Evolutionary conservation across 2,797 vertebrate genomes (phyloP).

Genomic region (Clarias laeviceps): DNA sequence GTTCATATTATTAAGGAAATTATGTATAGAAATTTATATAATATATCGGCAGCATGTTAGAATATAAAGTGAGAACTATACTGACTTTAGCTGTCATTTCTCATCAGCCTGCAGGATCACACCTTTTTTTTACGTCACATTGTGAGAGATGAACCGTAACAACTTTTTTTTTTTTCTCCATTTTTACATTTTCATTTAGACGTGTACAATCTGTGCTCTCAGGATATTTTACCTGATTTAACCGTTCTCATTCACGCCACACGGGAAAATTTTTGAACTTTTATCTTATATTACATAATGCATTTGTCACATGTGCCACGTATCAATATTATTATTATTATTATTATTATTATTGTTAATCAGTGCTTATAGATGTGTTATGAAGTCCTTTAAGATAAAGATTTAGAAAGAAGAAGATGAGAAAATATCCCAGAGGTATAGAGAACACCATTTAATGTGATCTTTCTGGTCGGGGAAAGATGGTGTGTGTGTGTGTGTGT

Average conservation of each 20-base stretch:
- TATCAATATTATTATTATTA: background rate
- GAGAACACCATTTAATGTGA: constrained; percentile 57
- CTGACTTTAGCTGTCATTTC: background rate
- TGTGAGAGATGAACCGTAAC: background rate
- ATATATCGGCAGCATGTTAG: constrained; percentile 1
- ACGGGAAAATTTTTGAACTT: background rate
- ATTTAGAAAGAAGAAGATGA: constrained; percentile 27
- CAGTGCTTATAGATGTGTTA: constrained; percentile 13
- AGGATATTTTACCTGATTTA: background rate
- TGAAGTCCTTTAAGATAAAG: background rate
- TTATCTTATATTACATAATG: background rate
- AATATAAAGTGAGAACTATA: background rate
- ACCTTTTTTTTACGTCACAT: too few species aligned
- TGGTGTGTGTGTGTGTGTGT: constrained; percentile 45
- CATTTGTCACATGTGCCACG: background rate
- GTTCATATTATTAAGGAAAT: background rate
- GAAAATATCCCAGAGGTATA: constrained; percentile 43
- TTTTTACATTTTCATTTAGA: background rate
- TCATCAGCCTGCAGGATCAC: background rate
- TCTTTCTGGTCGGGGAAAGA: constrained; percentile 54
- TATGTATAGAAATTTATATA: constrained; percentile 11
- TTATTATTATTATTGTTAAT: background rate
- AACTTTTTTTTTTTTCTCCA: too few species aligned
- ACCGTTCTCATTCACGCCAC: background rate
- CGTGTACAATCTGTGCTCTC: background rate